Base-by-base conservation (phyloP, 2,113 vertebrate genomes). In the Carassius gibelio region DNA sequence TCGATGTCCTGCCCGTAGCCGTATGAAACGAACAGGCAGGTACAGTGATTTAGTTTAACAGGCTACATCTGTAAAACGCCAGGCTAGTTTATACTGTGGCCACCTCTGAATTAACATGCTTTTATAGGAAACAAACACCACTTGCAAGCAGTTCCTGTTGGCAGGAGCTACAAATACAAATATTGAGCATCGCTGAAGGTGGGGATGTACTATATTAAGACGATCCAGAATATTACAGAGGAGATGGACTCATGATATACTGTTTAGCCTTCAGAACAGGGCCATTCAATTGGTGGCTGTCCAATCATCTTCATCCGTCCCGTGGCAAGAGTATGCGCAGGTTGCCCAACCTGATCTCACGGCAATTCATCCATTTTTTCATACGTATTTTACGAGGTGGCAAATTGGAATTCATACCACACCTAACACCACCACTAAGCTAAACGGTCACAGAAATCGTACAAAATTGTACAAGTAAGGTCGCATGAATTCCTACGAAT, bases 111-210 rank as follows among this genome's bases (percentile, higher is more conserved):
- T 94, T 93, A 94, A 93, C 93, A 83, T 90, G 92, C 91, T 94
- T 94, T 94, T 89, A 90, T 92, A 93, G 92, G 92, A 94, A 94
- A 93, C 93, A 94, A 93, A 94, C 92, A 92, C 91, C 89, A 89
- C 92, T 93, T 83, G 92, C 92, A 92, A 94, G 91, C 91, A 91
- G 91, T 92, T 93, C 85, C 91, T 92, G 91, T 91, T 90, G 88
- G 89, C 92, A 23, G 78, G 57, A 82, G 88, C 90, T 84, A 91
- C 87, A 88, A 94, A 89, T 72, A 88, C 91, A 94, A 94, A 93
- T 90, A 93, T 89, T 87, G 86, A 66, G 87, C 45, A 59, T 79
- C 26, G 82, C 84, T 76, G 84, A 88, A 90, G 88, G 83, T 72
- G 75, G 85, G 77, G 77, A 75, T 79, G 36, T 89, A 90, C 85